Base-by-base conservation (phyloP, 1,140 invertebrate species). In the Eumeta japonica region DNA sequence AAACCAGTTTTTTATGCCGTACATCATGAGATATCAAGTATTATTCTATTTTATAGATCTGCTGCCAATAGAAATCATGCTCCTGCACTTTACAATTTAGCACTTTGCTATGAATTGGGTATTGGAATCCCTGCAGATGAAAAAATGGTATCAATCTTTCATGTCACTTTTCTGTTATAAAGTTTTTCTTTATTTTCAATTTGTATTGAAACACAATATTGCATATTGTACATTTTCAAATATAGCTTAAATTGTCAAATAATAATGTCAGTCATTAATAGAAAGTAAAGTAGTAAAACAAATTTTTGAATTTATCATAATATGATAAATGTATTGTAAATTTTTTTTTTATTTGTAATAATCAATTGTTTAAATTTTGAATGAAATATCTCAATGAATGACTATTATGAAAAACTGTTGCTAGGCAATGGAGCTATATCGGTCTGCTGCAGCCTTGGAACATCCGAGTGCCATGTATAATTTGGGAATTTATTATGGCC, bases 401-500 rank as follows among this genome's bases (percentile, higher is more conserved):
- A n/a, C n/a, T n/a, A n/a, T n/a, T n/a, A n/a, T n/a, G n/a, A n/a
- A n/a, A n/a, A n/a, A n/a, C n/a, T n/a, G n/a, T 16, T 57, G 62
- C 17, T 39, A 84, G 81, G 83, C 83, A 34, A 79, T 78, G 53
- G 74, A 81, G 40, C 64, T 79, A 43, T 85, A 84, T 48, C 59
- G 66, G 37, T 62, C 66, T 36, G 82, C 82, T 16, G 78, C 81
- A n/a, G 55, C 76, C 11, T 50, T 63, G 31, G 77, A 80, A 16
- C 82, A 85, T 54, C 64, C 80, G 2, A 76, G 75, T 44, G 82
- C 82, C 1, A 71, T 80, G 38, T 85, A 83, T 55, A 85, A 85
- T 46, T 62, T 84, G 18, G 82, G 79, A 7, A 75, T 85, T 28
- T 85, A 79, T 46, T 71, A 83, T 58, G 82, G 79, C 5, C 81